Conservation (phyloP, 2,888 invertebrate species). For the Drosophila flavopinicola region DNA sequence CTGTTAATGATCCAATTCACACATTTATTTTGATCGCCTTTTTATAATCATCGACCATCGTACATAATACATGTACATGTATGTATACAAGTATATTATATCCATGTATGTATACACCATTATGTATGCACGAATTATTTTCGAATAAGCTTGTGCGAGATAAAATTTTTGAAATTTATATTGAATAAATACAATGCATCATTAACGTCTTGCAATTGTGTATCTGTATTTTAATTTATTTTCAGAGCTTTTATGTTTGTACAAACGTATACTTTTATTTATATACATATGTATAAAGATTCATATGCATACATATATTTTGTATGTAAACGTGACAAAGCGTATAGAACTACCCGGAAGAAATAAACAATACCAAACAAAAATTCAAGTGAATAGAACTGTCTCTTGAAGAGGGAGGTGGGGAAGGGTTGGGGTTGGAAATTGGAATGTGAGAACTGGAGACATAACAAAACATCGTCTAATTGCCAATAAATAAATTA, state of each 20-base stretch:
- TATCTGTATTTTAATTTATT: not conserved
- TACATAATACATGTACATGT: too few relatives aligned
- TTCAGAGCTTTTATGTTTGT: too few relatives aligned
- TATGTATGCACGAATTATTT: too few relatives aligned
- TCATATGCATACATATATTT: not conserved
- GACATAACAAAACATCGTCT: constrained; percentile 58
- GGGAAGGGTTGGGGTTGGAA: not conserved
- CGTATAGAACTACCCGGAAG: constrained; percentile 1
- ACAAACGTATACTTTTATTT: constrained; percentile 1
- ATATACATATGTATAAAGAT: constrained; percentile 1
- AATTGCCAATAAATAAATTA: constrained; percentile 69
- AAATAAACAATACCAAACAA: not conserved
- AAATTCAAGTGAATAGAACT: constrained; percentile 9
- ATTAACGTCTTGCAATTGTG: not conserved
- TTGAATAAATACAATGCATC: too few relatives aligned
- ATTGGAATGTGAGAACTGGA: constrained; percentile 19
- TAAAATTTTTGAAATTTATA: too few relatives aligned
- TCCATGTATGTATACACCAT: too few relatives aligned
- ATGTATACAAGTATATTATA: too few relatives aligned
- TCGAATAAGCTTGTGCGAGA: too few relatives aligned
- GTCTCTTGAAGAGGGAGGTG: not conserved
- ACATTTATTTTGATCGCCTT: too few relatives aligned
- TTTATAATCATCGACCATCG: too few relatives aligned
- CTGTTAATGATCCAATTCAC: too few relatives aligned
- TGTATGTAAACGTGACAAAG: constrained; percentile 3